A percentile compares a stretch with the other conserved stretches of the same genome.
These are phyloP conservation scores for Cerastis rubricosa DNA, from an alignment of 2,888 invertebrate genomes.

Conservation along the genomic window DNA sequence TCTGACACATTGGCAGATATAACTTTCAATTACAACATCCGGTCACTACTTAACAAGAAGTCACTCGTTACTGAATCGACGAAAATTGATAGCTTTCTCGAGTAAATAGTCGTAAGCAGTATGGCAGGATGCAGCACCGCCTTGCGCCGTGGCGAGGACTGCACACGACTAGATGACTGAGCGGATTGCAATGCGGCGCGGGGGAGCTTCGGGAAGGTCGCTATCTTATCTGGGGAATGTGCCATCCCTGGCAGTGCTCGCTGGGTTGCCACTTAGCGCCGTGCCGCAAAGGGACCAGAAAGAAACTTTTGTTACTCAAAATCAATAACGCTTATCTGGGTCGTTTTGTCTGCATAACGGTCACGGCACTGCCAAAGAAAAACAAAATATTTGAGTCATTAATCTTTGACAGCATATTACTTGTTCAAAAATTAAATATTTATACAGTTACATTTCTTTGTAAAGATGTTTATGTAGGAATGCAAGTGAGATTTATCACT, in stretches of 20 bases:
- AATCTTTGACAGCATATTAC: constrained; percentile 73
- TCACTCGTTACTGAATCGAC: constrained; percentile 49
- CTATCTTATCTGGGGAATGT: constrained; percentile 89
- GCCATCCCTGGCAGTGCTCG: constrained; percentile 80
- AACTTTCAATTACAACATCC: constrained; percentile 55
- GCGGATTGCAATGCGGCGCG: constrained; percentile 82
- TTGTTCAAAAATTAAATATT: constrained; percentile 71
- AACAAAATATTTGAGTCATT: constrained; percentile 77
- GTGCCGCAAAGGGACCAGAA: constrained; percentile 79
- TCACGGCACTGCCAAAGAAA: constrained; percentile 74
- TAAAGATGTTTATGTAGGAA: constrained; percentile 69
- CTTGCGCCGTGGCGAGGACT: constrained; percentile 59
- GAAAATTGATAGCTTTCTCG: constrained; percentile 52
- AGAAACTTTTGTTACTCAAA: constrained; percentile 82
- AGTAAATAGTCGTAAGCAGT: constrained; percentile 59
- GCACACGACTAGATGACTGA: constrained; percentile 77
- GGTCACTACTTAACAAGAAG: constrained; percentile 44
- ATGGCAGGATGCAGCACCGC: constrained; percentile 65
- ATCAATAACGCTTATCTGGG: constrained; percentile 84
- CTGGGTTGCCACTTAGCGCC: constrained; percentile 86
- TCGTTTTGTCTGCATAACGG: constrained; percentile 82
- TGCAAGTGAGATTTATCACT: constrained; percentile 72
- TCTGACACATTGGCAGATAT: constrained; percentile 25
- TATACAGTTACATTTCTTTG: constrained; percentile 64
- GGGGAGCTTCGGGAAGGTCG: constrained; percentile 67